phyloP scores from a whole-genome alignment of 2,888 invertebrate species.

The Meganola albula region DNA sequence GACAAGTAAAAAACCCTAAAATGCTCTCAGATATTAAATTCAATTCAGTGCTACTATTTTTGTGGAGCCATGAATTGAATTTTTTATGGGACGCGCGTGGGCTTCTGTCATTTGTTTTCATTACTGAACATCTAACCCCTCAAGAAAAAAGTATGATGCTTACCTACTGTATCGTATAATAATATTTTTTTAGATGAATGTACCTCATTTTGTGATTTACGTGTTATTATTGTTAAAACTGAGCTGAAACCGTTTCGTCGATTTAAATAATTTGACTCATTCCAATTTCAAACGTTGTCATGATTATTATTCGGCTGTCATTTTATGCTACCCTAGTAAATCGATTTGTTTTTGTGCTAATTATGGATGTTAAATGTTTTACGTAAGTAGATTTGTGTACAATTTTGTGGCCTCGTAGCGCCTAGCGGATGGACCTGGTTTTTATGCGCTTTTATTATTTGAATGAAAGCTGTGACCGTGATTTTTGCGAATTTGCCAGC shows the following conservation, averaged over 20 bases:
- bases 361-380: too few species aligned
- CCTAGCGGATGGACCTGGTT: too few species aligned
- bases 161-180: slow-evolving; percentile 22
- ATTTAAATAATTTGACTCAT: too few species aligned
- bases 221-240: slow-evolving; percentile 35
- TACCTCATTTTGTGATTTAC: slow-evolving; percentile 34
- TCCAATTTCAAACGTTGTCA: too few species aligned
- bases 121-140: slow-evolving; percentile 51
- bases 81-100: slow-evolving; percentile 66
- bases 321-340: slow-evolving; percentile 23
- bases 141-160: slow-evolving; percentile 37
- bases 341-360: slow-evolving; percentile 24
- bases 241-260: too few species aligned
- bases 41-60: slow-evolving; percentile 53
- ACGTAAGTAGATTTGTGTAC: too few species aligned
- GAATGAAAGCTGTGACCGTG: too few species aligned
- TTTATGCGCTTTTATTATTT: too few species aligned
- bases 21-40: slow-evolving; percentile 49
- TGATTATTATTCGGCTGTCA: too few species aligned
- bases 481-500: too few species aligned
- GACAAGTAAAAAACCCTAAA: slow-evolving; percentile 37
- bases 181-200: slow-evolving; percentile 29
- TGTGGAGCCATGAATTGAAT: slow-evolving; percentile 59
- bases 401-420: too few species aligned
- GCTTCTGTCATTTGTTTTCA: slow-evolving; percentile 70